Base-by-base conservation (phyloP, 2,113 vertebrate species). In the Gadus macrocephalus region DNA sequence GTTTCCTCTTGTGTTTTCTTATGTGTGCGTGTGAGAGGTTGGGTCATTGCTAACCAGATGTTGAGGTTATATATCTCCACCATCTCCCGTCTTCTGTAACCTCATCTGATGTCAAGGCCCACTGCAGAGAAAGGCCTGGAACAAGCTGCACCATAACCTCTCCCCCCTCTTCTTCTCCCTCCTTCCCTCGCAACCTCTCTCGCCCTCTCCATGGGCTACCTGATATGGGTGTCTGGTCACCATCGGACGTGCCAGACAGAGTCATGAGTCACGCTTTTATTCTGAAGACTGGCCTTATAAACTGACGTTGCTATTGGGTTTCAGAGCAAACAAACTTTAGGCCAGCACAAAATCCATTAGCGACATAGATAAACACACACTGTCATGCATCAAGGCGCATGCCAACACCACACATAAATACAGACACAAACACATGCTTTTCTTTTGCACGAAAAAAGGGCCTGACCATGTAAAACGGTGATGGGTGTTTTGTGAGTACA, bases 251-350 rank as follows among this genome's bases (percentile, higher is more conserved):
- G 87, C 87, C 79, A 79, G 82, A 88, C 78, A 79, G 78, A 85
- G 77, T 84, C 83, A 69, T 87, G 88, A 90, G 81, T 91, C 83
- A 90, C 82, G 88, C 81, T 88, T 86, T 87, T 86, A 89, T 90
- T 91, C 85, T 81, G 84, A 88, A 83, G 81, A 62, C 76, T 71
- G 58, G 73, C 80, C 83, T 85, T 85, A 84, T 88, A 89, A 90
- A 89, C 84, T 35, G 38, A 70, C 82, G 68, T 72, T 68, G 66
- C 66, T 84, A 80, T 90, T 80, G 49, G 22, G 78, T 91, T 92
- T 85, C 90, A 75, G 87, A 77, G 67, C 86, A 90, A 91, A 90
- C 84, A 89, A 91, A 89, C 82, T 84, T 78, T 79, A 77, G 69
- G 71, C 76, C 76, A 65, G 83, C 83, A 83, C 85, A 89, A 87